phyloP scores from a whole-genome alignment of 2,797 vertebrate species.

The Phoxinus dragarum region DNA sequence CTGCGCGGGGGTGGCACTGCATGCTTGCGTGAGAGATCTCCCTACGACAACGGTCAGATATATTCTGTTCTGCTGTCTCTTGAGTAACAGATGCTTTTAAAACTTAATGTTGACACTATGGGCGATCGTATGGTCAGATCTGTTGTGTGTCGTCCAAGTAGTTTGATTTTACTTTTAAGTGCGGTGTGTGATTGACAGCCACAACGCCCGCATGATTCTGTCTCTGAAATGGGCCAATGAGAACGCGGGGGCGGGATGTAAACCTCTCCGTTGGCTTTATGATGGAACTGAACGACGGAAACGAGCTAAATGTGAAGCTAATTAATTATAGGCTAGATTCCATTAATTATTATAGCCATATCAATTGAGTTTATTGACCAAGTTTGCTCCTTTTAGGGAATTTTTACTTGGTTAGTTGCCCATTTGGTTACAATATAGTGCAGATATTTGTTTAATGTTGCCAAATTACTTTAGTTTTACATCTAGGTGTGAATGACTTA shows the following conservation, averaged over 20 bases:
- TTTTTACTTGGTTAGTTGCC: not conserved
- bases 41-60: slow-evolving; percentile 54
- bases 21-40: slow-evolving; percentile 74
- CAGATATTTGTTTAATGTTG: not conserved
- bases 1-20: slow-evolving; percentile 71
- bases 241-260: slow-evolving; percentile 64
- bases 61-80: slow-evolving; percentile 15
- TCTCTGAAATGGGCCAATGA: slow-evolving; percentile 64
- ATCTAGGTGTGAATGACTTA: not conserved
- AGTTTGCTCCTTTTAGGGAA: not conserved
- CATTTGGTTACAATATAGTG: not conserved
- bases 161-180: slow-evolving; percentile 68
- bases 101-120: not conserved
- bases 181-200: slow-evolving; percentile 75
- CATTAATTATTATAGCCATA: not conserved
- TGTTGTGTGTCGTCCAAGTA: slow-evolving; percentile 26
- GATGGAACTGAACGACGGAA: slow-evolving; percentile 49
- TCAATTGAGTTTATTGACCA: not conserved
- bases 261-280: slow-evolving; percentile 41
- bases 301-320: not conserved
- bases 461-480: not conserved
- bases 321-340: too few relatives aligned
- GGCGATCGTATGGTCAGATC: not conserved
- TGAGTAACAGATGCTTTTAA: not conserved
- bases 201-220: slow-evolving; percentile 69